These are phyloP conservation scores for Porites australiensis DNA, from an alignment of 64 coral and sea anemone genomes.

Conservation along the genomic window DNA sequence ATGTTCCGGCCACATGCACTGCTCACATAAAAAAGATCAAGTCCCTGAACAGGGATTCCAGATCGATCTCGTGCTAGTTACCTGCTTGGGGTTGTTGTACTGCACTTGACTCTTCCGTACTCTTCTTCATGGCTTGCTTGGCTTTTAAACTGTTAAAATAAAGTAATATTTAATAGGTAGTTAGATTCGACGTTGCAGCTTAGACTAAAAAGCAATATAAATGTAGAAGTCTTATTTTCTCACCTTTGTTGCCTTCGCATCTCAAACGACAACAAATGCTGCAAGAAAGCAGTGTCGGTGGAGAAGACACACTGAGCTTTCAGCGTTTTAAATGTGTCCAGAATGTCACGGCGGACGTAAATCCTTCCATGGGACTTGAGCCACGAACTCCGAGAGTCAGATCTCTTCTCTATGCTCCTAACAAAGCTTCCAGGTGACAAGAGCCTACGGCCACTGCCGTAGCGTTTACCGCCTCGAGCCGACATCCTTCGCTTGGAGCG, in stretches of 20 bases:
- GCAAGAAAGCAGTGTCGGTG: neutral
- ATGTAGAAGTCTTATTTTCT: neutral
- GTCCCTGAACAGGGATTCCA: too few relatives aligned
- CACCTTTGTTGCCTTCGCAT: neutral
- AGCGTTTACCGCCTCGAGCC: neutral
- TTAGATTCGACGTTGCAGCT: too few relatives aligned
- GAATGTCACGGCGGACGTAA: neutral
- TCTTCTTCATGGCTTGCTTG: too few relatives aligned
- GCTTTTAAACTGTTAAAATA: too few relatives aligned
- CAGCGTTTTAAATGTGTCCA: neutral
- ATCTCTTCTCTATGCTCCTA: neutral
- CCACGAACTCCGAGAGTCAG: neutral
- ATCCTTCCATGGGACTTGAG: neutral
- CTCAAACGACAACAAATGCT: neutral
- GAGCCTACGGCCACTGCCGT: neutral
- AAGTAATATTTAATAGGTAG: too few relatives aligned
- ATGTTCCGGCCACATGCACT: too few relatives aligned
- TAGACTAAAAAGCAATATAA: neutral
- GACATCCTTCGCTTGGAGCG: too few relatives aligned
- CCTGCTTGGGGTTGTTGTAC: too few relatives aligned
- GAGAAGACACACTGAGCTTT: neutral
- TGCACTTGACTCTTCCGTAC: too few relatives aligned
- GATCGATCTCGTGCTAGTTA: too few relatives aligned
- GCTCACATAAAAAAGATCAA: too few relatives aligned
- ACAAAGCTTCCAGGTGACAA: constrained; percentile 11